A percentile compares a stretch with the other conserved stretches of the same genome.
phyloP scores from a whole-genome alignment of 2,113 vertebrate genomes.

The Stictonetta naevosa region DNA sequence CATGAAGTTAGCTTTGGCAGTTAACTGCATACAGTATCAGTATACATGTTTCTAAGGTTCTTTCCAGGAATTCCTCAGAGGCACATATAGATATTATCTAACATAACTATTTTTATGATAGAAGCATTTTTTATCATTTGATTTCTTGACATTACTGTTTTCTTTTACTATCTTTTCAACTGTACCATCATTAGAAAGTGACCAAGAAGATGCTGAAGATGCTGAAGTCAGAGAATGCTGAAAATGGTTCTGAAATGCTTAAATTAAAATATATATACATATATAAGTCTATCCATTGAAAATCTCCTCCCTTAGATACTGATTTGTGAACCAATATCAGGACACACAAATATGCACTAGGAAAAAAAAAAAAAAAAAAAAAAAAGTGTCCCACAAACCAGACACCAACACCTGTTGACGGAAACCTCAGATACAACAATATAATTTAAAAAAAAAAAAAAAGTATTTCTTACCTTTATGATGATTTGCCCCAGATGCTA shows the following conservation, averaged over 20 bases:
- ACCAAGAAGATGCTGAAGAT: background rate
- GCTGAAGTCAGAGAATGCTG: background rate
- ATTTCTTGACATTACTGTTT: background rate
- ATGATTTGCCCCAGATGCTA: conserved; percentile 83
- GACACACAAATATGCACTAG: background rate
- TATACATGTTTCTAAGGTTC: background rate
- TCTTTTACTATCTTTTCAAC: background rate
- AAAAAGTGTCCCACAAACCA: background rate
- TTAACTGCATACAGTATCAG: background rate
- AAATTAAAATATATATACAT: background rate
- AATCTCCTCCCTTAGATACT: background rate
- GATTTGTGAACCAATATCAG: background rate
- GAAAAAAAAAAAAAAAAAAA: background rate
- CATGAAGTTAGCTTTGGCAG: background rate
- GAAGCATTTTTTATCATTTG: background rate
- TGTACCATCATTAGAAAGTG: background rate
- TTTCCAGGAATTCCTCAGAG: background rate
- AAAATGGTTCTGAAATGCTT: background rate
- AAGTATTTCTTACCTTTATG: conserved; percentile 86
- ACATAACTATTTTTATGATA: background rate
- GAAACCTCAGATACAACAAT: background rate
- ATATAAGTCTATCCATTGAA: background rate
- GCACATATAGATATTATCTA: background rate
- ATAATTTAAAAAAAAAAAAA: background rate
- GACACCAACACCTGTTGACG: background rate